These are phyloP conservation scores for Drosophila anceps DNA, from an alignment of 2,888 invertebrate genomes.

Conservation along the genomic window DNA sequence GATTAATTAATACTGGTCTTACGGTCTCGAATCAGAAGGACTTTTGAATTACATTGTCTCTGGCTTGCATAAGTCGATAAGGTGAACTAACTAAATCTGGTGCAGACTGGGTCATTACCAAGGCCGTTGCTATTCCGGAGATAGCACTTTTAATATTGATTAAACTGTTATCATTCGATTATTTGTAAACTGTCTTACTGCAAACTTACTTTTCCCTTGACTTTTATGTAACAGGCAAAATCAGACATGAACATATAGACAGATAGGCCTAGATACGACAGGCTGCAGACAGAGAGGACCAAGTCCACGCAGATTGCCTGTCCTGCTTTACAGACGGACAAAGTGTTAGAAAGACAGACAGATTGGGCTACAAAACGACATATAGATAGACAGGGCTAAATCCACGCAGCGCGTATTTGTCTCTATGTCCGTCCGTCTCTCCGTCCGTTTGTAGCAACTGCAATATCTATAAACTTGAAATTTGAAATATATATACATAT, in stretches of 20 bases:
- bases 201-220: not conserved
- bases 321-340: too few species aligned
- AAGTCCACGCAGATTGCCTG: too few species aligned
- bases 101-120: slow-evolving; percentile 35
- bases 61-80: slow-evolving; percentile 26
- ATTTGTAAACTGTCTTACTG: not conserved
- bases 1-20: not conserved
- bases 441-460: too few species aligned
- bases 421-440: too few species aligned
- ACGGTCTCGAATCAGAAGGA: not conserved
- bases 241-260: too few species aligned
- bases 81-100: slow-evolving; percentile 38
- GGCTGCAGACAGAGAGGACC: too few species aligned
- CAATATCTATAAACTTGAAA: not conserved
- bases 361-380: too few species aligned
- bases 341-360: too few species aligned
- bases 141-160: slow-evolving; percentile 11
- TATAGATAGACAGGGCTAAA: too few species aligned
- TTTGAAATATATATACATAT: not conserved
- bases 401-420: too few species aligned
- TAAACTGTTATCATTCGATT: slow-evolving; percentile 19
- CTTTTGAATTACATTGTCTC: slow-evolving; percentile 19
- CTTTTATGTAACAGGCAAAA: not conserved
- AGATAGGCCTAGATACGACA: too few species aligned
- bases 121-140: slow-evolving; percentile 5